These are phyloP conservation scores for Emberiza fucata DNA, from an alignment of 2,113 vertebrate species.

Conservation along the genomic window DNA sequence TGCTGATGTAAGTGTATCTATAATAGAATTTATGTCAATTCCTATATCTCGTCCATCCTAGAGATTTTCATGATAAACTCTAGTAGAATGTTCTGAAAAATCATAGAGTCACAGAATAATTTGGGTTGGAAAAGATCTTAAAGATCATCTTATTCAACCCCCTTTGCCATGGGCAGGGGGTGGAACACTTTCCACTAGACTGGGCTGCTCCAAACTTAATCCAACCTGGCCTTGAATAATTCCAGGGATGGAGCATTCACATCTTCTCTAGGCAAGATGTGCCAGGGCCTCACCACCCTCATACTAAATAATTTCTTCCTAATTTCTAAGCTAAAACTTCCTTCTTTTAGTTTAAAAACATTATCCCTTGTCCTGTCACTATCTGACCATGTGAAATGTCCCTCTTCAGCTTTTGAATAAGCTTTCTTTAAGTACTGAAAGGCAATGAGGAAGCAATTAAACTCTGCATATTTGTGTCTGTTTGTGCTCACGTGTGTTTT, in stretches of 20 bases:
- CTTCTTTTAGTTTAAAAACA: not conserved
- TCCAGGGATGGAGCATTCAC: no score
- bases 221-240: not conserved
- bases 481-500: not conserved
- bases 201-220: not conserved
- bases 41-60: not conserved
- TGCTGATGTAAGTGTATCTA: not conserved
- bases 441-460: not conserved
- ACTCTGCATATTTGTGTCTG: not conserved
- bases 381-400: not conserved
- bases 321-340: not conserved
- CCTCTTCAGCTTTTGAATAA: not conserved
- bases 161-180: not conserved
- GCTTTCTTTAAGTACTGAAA: not conserved
- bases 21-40: not conserved
- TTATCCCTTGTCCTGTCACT: not conserved
- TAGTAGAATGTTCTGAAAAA: not conserved
- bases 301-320: not conserved
- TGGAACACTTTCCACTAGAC: not conserved
- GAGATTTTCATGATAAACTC: not conserved
- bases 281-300: not conserved
- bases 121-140: not conserved
- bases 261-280: not conserved
- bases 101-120: not conserved
- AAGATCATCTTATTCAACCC: not conserved